Evolutionary conservation across 2,797 vertebrate genomes (phyloP), one percentile per base, ranked within the genome.

Genomic region (Bradypodion ventrale): DNA sequence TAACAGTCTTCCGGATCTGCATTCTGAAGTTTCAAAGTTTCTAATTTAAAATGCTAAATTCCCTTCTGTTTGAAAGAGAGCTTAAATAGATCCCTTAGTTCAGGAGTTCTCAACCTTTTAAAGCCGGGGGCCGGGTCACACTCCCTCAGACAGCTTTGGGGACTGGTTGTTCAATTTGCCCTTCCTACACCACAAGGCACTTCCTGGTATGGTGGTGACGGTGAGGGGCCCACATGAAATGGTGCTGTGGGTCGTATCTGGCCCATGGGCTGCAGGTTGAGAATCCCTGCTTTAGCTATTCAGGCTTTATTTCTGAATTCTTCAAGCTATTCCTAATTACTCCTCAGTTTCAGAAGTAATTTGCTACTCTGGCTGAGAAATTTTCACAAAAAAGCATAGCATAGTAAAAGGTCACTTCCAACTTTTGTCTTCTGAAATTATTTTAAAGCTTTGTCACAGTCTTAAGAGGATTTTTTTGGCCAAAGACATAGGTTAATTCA

Each of bases 81-180:
- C 63, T 85, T 81, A 85, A 75, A 81, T n/a, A n/a, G 63, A 85
- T 85, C 84, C 73, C 62, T 81, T 85, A n/a, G n/a, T n/a, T n/a
- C n/a, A n/a, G n/a, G n/a, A n/a, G n/a, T n/a, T n/a, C n/a, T n/a
- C n/a, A n/a, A n/a, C n/a, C n/a, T n/a, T n/a, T n/a, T n/a, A n/a
- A n/a, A n/a, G n/a, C n/a, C n/a, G n/a, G n/a, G n/a, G n/a, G n/a
- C n/a, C n/a, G n/a, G n/a, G n/a, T n/a, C n/a, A n/a, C n/a, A n/a
- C n/a, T n/a, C n/a, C n/a, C n/a, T n/a, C n/a, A n/a, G n/a, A n/a
- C n/a, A n/a, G n/a, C n/a, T n/a, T n/a, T n/a, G n/a, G n/a, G n/a
- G n/a, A n/a, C n/a, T n/a, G n/a, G n/a, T n/a, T n/a, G n/a, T n/a
- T n/a, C n/a, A n/a, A n/a, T n/a, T n/a, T n/a, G n/a, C n/a, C n/a